A percentile compares a stretch with the other conserved stretches of the same genome.
Evolutionary conservation across 2,113 vertebrate species (phyloP).

Genomic region (Boulengerochromis microlepis): DNA sequence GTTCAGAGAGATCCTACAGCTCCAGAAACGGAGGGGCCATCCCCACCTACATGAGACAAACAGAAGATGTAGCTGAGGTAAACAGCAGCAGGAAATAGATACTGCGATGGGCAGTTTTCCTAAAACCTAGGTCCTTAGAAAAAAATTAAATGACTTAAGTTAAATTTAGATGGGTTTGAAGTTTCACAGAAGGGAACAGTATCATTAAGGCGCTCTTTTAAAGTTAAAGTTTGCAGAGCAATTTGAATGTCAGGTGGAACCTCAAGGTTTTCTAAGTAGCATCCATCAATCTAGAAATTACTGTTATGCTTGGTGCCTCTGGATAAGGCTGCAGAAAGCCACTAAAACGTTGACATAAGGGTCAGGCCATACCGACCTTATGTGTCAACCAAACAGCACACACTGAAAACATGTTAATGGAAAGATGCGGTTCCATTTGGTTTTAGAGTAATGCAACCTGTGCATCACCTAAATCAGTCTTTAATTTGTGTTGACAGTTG

Average conservation of each 20-base stretch:
- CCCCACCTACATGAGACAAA: constrained; percentile 93
- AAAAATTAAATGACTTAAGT: not conserved
- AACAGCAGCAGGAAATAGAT: not conserved
- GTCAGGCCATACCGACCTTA: not conserved
- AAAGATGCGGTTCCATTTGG: not conserved
- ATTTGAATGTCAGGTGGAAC: not conserved
- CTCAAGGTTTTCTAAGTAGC: not conserved
- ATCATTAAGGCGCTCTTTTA: not conserved
- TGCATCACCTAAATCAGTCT: not conserved
- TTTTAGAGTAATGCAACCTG: not conserved
- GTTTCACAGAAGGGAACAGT: not conserved
- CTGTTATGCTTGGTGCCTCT: not conserved
- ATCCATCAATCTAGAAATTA: not conserved
- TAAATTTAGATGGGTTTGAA: not conserved
- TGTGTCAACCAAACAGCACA: not conserved
- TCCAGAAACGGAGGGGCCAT: constrained; percentile 89
- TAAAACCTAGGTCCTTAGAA: not conserved
- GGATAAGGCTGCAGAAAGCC: not conserved
- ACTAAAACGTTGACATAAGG: not conserved
- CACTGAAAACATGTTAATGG: not conserved
- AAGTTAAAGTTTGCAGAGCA: not conserved
- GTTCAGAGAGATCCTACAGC: constrained; percentile 92
- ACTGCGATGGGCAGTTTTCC: not conserved
- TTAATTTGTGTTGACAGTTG: not conserved
- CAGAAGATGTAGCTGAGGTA: constrained; percentile 90